Conservation (phyloP, 2,888 invertebrate genomes). For the Agriotes lineatus region DNA sequence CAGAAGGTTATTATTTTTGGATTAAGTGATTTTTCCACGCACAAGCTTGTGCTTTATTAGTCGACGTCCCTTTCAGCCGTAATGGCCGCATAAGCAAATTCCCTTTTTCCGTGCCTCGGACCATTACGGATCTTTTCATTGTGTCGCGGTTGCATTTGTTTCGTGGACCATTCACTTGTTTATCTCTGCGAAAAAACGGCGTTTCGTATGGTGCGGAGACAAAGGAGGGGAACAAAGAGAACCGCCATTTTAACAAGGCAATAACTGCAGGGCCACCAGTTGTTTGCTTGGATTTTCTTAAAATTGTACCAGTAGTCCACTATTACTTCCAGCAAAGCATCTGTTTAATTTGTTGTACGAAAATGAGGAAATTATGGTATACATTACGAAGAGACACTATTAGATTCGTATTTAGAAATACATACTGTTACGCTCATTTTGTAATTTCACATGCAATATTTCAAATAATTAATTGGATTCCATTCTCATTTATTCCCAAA, state of each 20-base stretch:
- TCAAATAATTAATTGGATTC: too few species aligned
- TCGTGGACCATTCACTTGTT: not conserved
- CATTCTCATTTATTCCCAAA: too few species aligned
- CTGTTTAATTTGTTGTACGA: too few species aligned
- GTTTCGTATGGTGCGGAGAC: not conserved
- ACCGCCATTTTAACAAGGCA: not conserved
- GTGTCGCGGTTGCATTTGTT: not conserved
- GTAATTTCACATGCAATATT: too few species aligned
- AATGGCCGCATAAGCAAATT: constrained; percentile 12
- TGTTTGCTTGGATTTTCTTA: not conserved
- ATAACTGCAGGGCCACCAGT: not conserved
- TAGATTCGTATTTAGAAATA: too few species aligned
- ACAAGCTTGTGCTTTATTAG: constrained; percentile 7
- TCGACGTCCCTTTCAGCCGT: not conserved
- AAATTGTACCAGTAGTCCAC: too few species aligned
- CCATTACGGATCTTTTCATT: not conserved
- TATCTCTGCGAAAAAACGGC: not conserved
- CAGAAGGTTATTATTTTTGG: constrained; percentile 11
- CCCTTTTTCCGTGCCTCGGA: constrained; percentile 6
- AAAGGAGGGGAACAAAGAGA: too few species aligned
- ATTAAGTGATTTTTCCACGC: constrained; percentile 22
- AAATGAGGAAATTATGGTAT: too few species aligned
- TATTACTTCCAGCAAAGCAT: too few species aligned
- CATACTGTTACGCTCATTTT: too few species aligned
- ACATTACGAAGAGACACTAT: too few species aligned